Percentiles rank a stretch among this genome's conserved stretches.
Conservation (phyloP, 2,888 invertebrate genomes). For the Drosophila kanekoi region DNA sequence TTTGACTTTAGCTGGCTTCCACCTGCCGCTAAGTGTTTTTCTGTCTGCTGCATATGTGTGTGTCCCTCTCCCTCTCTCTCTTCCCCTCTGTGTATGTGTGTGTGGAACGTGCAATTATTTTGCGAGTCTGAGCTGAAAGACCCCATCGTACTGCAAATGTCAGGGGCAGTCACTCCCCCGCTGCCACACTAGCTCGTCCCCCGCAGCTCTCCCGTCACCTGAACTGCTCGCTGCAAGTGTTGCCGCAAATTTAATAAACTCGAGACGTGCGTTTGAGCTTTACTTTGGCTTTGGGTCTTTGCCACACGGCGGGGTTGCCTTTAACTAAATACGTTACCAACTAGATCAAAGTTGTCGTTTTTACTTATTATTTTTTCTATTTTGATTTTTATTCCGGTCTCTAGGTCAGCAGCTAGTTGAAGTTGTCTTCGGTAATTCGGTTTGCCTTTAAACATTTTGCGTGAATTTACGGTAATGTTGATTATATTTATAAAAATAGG, state of each 20-base stretch:
- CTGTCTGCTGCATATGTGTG: constrained; percentile 38
- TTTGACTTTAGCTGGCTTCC: constrained; percentile 52
- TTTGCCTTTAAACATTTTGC: constrained; percentile 8
- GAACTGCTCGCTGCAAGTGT: constrained; percentile 63
- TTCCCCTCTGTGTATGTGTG: no score
- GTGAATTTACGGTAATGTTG: constrained; percentile 8
- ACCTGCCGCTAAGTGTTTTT: constrained; percentile 80
- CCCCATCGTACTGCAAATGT: constrained; percentile 62
- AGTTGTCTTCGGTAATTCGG: constrained; percentile 13
- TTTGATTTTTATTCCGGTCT: constrained; percentile 47
- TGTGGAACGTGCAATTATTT: constrained; percentile 78
- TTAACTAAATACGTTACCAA: constrained; percentile 68
- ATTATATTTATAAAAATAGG: neutral
- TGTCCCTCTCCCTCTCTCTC: no score
- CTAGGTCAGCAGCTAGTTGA: constrained; percentile 20
- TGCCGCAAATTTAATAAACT: constrained; percentile 79
- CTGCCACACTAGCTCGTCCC: neutral
- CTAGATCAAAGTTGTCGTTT: constrained; percentile 71
- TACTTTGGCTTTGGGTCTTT: constrained; percentile 52
- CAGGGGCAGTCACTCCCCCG: constrained; percentile 60
- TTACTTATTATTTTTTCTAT: constrained; percentile 4
- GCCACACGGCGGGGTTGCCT: constrained; percentile 24
- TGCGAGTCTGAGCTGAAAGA: constrained; percentile 67
- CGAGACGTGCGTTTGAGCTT: constrained; percentile 79
- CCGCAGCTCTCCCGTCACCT: constrained; percentile 1